A percentile compares a stretch with the other conserved stretches of the same genome.
phyloP scores from a whole-genome alignment of 2,888 invertebrate species.

The Yponomeuta evonymella region DNA sequence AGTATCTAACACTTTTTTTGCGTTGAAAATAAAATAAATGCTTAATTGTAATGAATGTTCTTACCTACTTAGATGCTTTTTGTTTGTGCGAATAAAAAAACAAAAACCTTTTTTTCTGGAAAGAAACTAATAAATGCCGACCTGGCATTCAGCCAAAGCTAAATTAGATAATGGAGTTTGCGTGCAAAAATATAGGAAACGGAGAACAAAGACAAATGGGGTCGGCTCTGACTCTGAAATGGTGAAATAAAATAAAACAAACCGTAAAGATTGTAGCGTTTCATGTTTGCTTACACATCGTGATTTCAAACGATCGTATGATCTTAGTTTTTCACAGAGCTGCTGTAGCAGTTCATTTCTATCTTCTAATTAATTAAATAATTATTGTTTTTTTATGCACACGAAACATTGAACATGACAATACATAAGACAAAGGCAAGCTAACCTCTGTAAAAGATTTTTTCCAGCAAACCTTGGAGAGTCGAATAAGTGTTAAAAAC shows the following conservation, averaged over 20 bases:
- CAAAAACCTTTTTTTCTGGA: conserved; percentile 57
- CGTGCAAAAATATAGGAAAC: conserved; percentile 77
- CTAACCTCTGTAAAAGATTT: too few relatives aligned
- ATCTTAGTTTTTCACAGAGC: background rate
- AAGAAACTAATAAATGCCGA: conserved; percentile 67
- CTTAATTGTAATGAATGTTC: conserved; percentile 62
- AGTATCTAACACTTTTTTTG: background rate
- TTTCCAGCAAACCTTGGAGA: too few relatives aligned
- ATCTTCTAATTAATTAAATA: too few relatives aligned
- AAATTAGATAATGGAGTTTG: conserved; percentile 77
- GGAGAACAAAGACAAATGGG: conserved; percentile 75
- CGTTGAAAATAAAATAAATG: conserved; percentile 2
- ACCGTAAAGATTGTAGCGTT: conserved; percentile 53
- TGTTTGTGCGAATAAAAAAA: conserved; percentile 37
- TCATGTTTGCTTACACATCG: conserved; percentile 3
- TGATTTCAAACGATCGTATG: background rate
- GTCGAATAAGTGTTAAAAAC: too few relatives aligned
- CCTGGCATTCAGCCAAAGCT: conserved; percentile 74
- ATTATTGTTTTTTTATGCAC: too few relatives aligned
- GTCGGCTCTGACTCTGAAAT: conserved; percentile 64
- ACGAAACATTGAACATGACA: too few relatives aligned
- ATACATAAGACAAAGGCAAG: too few relatives aligned
- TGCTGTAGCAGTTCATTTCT: too few relatives aligned
- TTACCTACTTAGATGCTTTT: conserved; percentile 49
- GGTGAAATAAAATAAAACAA: conserved; percentile 64